Base-by-base conservation (phyloP, 2,888 invertebrate species). In the Asteroscopus sphinx region DNA sequence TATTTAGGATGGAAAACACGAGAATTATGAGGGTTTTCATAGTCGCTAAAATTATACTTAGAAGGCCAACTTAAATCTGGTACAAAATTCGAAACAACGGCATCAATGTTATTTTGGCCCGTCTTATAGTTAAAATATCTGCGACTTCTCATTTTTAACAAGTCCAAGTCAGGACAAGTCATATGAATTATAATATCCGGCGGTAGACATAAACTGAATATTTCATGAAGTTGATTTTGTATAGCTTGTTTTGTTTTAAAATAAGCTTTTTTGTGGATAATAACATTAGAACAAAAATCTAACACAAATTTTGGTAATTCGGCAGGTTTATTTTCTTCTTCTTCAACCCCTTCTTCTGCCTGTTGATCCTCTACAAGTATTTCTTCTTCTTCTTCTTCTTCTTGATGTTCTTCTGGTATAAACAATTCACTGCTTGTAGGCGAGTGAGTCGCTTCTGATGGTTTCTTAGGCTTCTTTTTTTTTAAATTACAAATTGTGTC, bases 111-210 rank as follows among this genome's bases (percentile, higher is more conserved):
- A 46, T 73, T 67, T 25, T 72, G 61, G 42, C 73, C 73, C 46
- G 54, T 88, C 41, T 63, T 75, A 67, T 90, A 92, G 76, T 92
- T 88, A 15, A 86, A 68, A 71, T 80, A 92, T 68, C 85, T 90
- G 42, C 83, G 81, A 42, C 49, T 66, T 73, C 83, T 89, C 79
- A 89, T 94, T 12, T 85, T 85, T 17, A 95, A 73, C n/a, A 94
- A 87, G 76, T 96, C 96, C 46, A 80, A 81, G 63, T 95, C 94
- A 17, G 95, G 90, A 64, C 95, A 95, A 35, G 92, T 91, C 0
- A 95, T 77, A 73, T 96, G 95, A 69, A 96, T 92, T 16, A 96
- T 89, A 36, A 96, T 77, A 68, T 91, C 85, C n/a, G 95, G 94
- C 62, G 86, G 86, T 53, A 90, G 62, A 21, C 80, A 63, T 68